Evolutionary conservation across 2,113 vertebrate genomes (phyloP).

Genomic region (Chionodraco myersi): DNA sequence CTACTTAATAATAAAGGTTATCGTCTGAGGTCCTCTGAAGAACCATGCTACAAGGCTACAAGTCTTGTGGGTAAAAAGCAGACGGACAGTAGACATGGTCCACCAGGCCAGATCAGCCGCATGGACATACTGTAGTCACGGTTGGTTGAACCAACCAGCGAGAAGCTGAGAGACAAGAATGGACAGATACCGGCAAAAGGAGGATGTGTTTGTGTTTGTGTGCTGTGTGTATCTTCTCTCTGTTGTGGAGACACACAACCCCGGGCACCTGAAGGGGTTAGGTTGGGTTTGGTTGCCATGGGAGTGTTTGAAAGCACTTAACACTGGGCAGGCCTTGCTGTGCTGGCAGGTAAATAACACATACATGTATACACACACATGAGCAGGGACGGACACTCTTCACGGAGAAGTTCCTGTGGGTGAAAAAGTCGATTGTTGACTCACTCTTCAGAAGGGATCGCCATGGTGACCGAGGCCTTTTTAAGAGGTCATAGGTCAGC

Average conservation of each 20-base stretch:
- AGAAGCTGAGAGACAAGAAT: conserved; percentile 64
- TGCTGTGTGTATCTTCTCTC: conserved; percentile 52
- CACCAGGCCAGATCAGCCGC: conserved; percentile 62
- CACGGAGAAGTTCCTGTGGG: conserved; percentile 18
- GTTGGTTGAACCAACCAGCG: conserved; percentile 55
- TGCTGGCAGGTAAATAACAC: conserved; percentile 65
- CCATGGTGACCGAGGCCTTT: conserved; percentile 54
- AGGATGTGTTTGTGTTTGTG: conserved; percentile 39
- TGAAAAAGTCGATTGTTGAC: conserved; percentile 58
- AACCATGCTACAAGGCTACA: conserved; percentile 19
- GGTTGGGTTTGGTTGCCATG: conserved; percentile 76
- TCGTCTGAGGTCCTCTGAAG: not conserved
- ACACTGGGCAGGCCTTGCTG: conserved; percentile 35
- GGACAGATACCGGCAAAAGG: conserved; percentile 55
- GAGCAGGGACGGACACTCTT: conserved; percentile 11
- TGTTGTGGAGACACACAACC: conserved; percentile 75
- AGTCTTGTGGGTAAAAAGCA: conserved; percentile 39
- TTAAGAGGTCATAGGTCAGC: conserved; percentile 63
- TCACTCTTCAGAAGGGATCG: conserved; percentile 50
- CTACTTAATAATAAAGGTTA: conserved; percentile 3
- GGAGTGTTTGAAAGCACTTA: conserved; percentile 75
- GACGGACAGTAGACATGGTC: conserved; percentile 62
- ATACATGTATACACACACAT: conserved; percentile 30
- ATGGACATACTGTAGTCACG: conserved; percentile 63
- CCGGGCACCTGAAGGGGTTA: conserved; percentile 67